Evolutionary conservation across 2,113 vertebrate genomes (phyloP).

Genomic region (Epinephelus lanceolatus): DNA sequence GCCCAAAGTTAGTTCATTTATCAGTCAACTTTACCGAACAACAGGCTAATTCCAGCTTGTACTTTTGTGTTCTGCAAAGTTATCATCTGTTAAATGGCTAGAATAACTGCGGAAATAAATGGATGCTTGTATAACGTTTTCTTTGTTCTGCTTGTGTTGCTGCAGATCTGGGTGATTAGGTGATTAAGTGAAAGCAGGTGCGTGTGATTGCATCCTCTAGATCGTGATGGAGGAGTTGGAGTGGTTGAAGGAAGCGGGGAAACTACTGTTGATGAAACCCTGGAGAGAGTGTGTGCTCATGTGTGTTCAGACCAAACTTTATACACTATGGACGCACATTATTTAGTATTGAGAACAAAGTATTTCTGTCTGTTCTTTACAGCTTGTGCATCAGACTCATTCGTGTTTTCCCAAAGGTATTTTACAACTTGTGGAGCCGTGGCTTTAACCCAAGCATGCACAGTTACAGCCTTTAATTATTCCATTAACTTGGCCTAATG

Average conservation of each 20-base stretch:
- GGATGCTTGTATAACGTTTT: background rate
- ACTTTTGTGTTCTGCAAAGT: background rate
- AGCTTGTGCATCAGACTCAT: background rate
- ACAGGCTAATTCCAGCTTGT: background rate
- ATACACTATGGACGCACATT: background rate
- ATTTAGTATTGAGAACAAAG: background rate
- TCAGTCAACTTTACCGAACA: conserved; percentile 6
- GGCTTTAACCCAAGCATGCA: conserved; percentile 16
- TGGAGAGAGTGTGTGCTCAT: background rate
- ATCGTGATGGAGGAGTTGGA: background rate
- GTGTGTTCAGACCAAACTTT: background rate
- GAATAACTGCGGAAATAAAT: background rate
- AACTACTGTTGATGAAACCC: background rate
- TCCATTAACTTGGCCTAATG: conserved; percentile 43
- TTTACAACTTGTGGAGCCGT: conserved; percentile 11
- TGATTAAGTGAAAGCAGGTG: conserved; percentile 23
- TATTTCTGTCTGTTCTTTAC: background rate
- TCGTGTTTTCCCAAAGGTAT: background rate
- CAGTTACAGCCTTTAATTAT: conserved; percentile 41
- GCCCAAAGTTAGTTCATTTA: background rate
- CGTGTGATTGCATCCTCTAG: conserved; percentile 18
- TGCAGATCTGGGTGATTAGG: background rate
- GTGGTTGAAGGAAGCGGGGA: background rate
- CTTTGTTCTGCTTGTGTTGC: background rate
- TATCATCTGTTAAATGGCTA: background rate